Conservation (phyloP, 2,113 vertebrate genomes). For the Syngnathoides biaculeatus region DNA sequence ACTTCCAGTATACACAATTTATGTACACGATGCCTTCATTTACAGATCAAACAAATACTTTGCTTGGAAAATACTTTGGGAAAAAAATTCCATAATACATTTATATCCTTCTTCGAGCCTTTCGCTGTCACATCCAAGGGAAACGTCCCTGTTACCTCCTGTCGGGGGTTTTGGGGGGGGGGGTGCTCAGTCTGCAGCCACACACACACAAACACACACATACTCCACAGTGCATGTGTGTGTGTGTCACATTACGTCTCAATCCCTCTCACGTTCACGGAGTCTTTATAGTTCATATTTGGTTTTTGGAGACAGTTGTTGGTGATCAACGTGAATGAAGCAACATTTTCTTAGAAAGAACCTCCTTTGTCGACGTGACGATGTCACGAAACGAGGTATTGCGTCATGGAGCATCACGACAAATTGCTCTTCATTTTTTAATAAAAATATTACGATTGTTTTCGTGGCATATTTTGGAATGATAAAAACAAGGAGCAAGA, state of each 20-base stretch:
- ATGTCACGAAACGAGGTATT: too few relatives aligned
- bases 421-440: too few relatives aligned
- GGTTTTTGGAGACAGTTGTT: slow-evolving; percentile 71
- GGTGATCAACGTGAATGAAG: neutral
- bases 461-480: neutral
- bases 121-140: slow-evolving; percentile 19
- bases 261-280: slow-evolving; percentile 65
- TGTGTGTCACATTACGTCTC: slow-evolving; percentile 53
- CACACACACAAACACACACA: slow-evolving; percentile 19
- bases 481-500: neutral
- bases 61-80: slow-evolving; percentile 54
- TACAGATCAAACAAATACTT: slow-evolving; percentile 46
- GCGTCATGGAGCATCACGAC: too few relatives aligned
- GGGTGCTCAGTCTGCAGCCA: slow-evolving; percentile 37
- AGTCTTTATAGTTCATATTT: slow-evolving; percentile 66
- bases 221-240: slow-evolving; percentile 47
- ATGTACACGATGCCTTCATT: slow-evolving; percentile 69
- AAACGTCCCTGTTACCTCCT: slow-evolving; percentile 16
- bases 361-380: too few relatives aligned
- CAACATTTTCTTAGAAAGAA: neutral
- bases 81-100: slow-evolving; percentile 27
- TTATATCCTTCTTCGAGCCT: slow-evolving; percentile 27
- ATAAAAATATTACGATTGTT: neutral
- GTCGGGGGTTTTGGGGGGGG: slow-evolving; percentile 18
- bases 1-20: slow-evolving; percentile 63